Evolutionary conservation across 2,797 vertebrate species (phyloP).

Genomic region (Hippopotamyrus pictus): DNA sequence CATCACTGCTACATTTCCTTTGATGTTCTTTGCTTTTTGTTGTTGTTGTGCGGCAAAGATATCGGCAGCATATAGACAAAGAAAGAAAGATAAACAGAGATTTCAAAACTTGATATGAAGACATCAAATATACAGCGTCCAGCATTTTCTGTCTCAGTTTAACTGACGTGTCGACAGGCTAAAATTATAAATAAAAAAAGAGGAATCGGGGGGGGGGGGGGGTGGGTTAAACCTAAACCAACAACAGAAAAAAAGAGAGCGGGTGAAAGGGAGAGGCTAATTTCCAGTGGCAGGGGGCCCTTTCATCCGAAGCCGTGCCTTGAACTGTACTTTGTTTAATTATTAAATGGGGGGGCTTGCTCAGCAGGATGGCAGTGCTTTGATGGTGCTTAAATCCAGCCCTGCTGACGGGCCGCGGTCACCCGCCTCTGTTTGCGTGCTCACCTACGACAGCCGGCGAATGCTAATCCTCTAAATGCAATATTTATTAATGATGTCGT

Average conservation of each 20-base stretch:
- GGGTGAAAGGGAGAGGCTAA: conserved; percentile 53
- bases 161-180: conserved; percentile 55
- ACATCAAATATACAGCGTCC: conserved; percentile 49
- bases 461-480: conserved; percentile 55
- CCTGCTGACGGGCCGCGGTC: conserved; percentile 71
- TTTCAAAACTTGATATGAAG: conserved; percentile 53
- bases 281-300: conserved; percentile 70
- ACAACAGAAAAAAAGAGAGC: conserved; percentile 48
- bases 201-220: conserved; percentile 36
- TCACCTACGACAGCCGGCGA: conserved; percentile 54
- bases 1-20: conserved; percentile 42
- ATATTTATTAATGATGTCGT: conserved; percentile 48
- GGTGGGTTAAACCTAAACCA: conserved; percentile 48
- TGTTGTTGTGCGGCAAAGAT: conserved; percentile 41
- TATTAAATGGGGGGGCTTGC: conserved; percentile 69
- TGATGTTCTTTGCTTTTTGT: conserved; percentile 25
- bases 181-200: conserved; percentile 49
- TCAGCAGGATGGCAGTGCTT: conserved; percentile 62
- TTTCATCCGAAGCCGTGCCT: conserved; percentile 74
- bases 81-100: conserved; percentile 47
- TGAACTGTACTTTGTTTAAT: conserved; percentile 80
- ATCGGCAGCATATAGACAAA: conserved; percentile 31
- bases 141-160: conserved; percentile 46
- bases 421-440: conserved; percentile 58
- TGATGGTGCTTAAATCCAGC: conserved; percentile 70